These are phyloP conservation scores for Tolmerus cingulatus DNA, from an alignment of 2,888 invertebrate genomes.

Conservation along the genomic window DNA sequence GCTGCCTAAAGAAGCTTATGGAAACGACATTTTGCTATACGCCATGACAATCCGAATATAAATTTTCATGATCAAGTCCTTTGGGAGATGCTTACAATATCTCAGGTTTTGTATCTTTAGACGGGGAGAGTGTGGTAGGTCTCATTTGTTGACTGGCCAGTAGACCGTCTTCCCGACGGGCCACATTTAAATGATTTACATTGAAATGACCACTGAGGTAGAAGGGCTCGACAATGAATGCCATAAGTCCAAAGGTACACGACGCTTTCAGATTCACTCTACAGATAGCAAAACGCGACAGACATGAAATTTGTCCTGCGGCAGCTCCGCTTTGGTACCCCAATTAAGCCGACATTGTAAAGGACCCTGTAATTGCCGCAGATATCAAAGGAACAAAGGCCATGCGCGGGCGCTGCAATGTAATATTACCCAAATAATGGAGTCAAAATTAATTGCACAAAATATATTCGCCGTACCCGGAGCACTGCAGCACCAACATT, in stretches of 20 bases:
- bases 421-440: neutral
- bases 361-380: neutral
- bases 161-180: neutral
- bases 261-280: neutral
- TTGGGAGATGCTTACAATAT: slow-evolving; percentile 12
- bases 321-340: neutral
- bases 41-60: slow-evolving; percentile 3
- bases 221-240: neutral
- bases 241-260: neutral
- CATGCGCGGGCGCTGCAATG: neutral
- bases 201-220: neutral
- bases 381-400: neutral
- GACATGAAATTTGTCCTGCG: neutral
- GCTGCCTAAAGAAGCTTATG: slow-evolving; percentile 8
- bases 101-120: neutral
- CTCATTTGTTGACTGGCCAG: slow-evolving; percentile 18
- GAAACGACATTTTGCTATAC: slow-evolving; percentile 7
- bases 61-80: slow-evolving; percentile 34
- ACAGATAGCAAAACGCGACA: neutral
- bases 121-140: neutral
- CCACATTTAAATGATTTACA: slow-evolving; percentile 25
- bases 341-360: neutral
- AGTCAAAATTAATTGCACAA: neutral
- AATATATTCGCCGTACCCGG: neutral
- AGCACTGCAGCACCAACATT: neutral